Conservation (phyloP, 2,888 invertebrate species). For the Lepas anatifera region DNA sequence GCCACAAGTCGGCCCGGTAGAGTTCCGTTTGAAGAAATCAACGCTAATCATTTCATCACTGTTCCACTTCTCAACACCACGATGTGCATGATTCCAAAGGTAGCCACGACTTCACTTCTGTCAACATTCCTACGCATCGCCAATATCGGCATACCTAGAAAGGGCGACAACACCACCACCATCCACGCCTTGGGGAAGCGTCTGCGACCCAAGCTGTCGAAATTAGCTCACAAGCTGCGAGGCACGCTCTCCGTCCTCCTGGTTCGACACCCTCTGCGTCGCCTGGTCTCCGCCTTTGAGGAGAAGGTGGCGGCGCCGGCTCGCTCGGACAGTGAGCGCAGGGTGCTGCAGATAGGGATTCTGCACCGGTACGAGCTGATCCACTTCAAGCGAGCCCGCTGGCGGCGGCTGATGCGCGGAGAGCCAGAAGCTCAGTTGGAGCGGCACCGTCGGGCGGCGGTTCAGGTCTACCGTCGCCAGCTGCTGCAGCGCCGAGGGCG, state of each 20-base stretch:
- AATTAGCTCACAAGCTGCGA: not conserved
- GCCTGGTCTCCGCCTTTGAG: not conserved
- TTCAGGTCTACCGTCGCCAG: not conserved
- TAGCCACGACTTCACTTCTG: not conserved
- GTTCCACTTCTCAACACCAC: not conserved
- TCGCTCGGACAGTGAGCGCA: too few relatives aligned
- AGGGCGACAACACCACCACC: not conserved
- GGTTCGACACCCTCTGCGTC: conserved; percentile 6
- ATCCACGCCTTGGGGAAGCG: not conserved
- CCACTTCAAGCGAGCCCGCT: not conserved
- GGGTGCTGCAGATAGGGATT: not conserved
- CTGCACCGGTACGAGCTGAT: not conserved
- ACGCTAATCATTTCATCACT: not conserved
- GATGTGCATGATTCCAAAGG: not conserved
- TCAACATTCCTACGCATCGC: not conserved
- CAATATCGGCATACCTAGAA: not conserved
- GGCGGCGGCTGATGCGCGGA: not conserved
- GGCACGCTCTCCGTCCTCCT: not conserved
- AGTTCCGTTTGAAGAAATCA: not conserved
- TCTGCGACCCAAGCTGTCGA: not conserved
- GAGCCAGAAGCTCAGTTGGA: not conserved
- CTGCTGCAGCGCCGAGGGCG: not conserved
- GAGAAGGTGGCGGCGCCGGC: conserved; percentile 1
- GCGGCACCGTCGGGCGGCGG: not conserved
- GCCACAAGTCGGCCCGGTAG: not conserved